phyloP scores from a whole-genome alignment of 92 coral and sea anemone genomes.

The Umimayanthus kanabou region DNA sequence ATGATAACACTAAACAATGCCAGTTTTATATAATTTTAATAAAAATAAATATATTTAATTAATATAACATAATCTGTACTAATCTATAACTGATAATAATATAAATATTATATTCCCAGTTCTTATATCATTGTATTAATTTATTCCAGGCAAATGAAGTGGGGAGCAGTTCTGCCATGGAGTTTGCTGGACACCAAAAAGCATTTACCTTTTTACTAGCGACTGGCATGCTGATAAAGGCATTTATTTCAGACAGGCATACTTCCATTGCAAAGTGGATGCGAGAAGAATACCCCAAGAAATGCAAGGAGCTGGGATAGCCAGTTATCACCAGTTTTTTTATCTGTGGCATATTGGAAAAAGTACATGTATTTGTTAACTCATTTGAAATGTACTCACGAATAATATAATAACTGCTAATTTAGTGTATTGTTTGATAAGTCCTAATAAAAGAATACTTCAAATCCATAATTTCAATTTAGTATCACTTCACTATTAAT shows the following conservation, averaged over 20 bases:
- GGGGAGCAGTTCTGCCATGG: slow-evolving; percentile 60
- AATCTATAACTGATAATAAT: neutral
- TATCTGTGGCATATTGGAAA: slow-evolving; percentile 80
- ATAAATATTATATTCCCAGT: slow-evolving; percentile 11
- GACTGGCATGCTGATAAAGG: slow-evolving; percentile 50
- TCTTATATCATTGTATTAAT: slow-evolving; percentile 25
- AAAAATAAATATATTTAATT: neutral
- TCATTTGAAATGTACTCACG: neutral
- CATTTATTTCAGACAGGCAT: slow-evolving; percentile 59
- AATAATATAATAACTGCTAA: neutral
- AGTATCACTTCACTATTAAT: neutral
- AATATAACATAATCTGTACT: slow-evolving; percentile 1
- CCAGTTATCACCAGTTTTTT: slow-evolving; percentile 65
- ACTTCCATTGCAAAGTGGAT: slow-evolving; percentile 60
- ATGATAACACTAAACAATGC: slow-evolving; percentile 7
- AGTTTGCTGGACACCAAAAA: slow-evolving; percentile 57
- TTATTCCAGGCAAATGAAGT: slow-evolving; percentile 61
- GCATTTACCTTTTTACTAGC: slow-evolving; percentile 49
- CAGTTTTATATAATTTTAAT: neutral
- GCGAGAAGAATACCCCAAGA: slow-evolving; percentile 55
- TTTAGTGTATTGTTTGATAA: slow-evolving; percentile 6
- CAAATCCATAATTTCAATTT: slow-evolving; percentile 5
- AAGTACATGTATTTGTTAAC: slow-evolving; percentile 56
- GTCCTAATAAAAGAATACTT: neutral
- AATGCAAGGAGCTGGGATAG: slow-evolving; percentile 51